Evolutionary conservation across 1,140 invertebrate genomes (phyloP).

Genomic region (Lepidostoma basale): DNA sequence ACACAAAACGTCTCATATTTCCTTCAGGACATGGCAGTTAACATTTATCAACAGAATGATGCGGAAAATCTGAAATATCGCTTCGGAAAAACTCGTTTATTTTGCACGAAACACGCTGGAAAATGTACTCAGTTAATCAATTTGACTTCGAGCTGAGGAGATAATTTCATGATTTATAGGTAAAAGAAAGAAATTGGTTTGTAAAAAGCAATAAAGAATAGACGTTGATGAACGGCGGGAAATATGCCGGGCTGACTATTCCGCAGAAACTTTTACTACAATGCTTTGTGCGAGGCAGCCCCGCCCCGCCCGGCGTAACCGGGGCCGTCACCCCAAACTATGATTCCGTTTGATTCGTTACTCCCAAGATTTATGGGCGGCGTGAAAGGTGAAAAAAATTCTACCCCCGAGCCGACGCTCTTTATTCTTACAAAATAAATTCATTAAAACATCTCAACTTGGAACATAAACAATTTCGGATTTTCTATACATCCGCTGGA

Average conservation of each 20-base stretch:
- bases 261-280: not conserved
- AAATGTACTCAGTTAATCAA: conserved; percentile 47
- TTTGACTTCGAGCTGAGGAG: conserved; percentile 38
- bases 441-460: too few species aligned
- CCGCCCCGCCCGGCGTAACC: too few species aligned
- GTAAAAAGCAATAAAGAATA: conserved; percentile 44
- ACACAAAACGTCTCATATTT: conserved; percentile 43
- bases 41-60: conserved; percentile 46
- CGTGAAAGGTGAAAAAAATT: too few species aligned
- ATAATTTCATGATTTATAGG: conserved; percentile 44
- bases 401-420: too few species aligned
- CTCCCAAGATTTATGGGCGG: too few species aligned
- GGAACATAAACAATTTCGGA: too few species aligned
- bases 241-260: conserved; percentile 16
- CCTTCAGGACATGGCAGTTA: conserved; percentile 31
- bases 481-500: too few species aligned
- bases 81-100: conserved; percentile 40
- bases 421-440: too few species aligned
- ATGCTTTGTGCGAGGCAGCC: too few species aligned
- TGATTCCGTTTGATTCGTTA: too few species aligned
- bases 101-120: conserved; percentile 41
- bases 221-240: conserved; percentile 37
- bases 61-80: conserved; percentile 47
- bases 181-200: conserved; percentile 37
- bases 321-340: too few species aligned